These are phyloP conservation scores for Dasysyrphus tricinctus DNA, from an alignment of 2,888 invertebrate species.

Conservation along the genomic window DNA sequence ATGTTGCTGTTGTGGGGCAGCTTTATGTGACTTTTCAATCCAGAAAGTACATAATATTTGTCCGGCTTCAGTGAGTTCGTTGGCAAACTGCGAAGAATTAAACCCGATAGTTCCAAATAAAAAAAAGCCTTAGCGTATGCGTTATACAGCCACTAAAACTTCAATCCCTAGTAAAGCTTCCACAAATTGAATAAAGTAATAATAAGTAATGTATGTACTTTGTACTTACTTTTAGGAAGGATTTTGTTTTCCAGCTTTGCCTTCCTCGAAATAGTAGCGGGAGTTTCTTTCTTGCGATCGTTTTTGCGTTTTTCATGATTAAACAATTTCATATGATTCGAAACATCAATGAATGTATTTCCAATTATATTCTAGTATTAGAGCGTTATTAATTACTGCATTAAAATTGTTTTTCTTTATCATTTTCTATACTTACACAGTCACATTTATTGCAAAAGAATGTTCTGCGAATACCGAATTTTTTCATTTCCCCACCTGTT, in stretches of 20 bases:
- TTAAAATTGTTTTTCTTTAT: background rate
- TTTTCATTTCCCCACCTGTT: background rate
- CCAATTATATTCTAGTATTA: constrained; percentile 8
- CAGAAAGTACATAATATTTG: too few species aligned
- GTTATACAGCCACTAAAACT: too few species aligned
- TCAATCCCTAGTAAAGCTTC: too few species aligned
- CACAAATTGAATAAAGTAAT: too few species aligned
- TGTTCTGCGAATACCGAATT: constrained; percentile 2
- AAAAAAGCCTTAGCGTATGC: too few species aligned
- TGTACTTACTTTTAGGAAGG: constrained; percentile 58
- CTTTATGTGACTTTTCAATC: too few species aligned
- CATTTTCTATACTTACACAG: background rate
- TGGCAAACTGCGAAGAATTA: too few species aligned
- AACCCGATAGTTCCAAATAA: too few species aligned
- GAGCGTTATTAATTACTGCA: background rate
- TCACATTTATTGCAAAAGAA: constrained; percentile 41
- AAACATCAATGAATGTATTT: constrained; percentile 5
- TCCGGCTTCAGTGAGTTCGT: too few species aligned
- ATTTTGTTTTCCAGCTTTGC: constrained; percentile 6
- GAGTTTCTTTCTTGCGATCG: background rate
- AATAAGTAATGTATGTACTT: too few species aligned
- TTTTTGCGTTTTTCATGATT: constrained; percentile 1
- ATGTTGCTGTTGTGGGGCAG: too few species aligned
- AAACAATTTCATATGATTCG: background rate
- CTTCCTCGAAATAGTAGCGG: background rate